phyloP scores from a whole-genome alignment of 2,113 vertebrate species.

The Alaudala cheleensis region DNA sequence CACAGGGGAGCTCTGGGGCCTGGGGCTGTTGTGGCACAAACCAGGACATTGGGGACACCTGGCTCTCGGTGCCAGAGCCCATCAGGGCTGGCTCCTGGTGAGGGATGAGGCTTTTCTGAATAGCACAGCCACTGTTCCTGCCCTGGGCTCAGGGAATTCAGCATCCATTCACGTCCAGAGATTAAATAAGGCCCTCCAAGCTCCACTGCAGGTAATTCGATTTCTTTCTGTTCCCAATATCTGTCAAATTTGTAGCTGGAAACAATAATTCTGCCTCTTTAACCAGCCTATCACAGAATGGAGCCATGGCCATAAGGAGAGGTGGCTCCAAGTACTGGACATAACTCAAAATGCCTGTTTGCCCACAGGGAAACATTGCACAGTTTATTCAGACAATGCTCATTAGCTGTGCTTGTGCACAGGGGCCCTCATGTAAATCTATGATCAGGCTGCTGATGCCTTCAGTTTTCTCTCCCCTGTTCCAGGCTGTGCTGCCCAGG shows the following conservation, averaged over 20 bases:
- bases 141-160: constrained; percentile 9
- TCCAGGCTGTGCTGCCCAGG: no score
- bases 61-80: not conserved
- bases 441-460: not conserved
- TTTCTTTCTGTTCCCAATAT: constrained; percentile 11
- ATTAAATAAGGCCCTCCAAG: not conserved
- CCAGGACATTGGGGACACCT: not conserved
- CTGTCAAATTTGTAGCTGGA: not conserved
- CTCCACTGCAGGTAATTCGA: not conserved
- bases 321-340: not conserved
- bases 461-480: no score
- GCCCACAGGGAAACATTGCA: not conserved
- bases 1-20: not conserved
- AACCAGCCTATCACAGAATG: not conserved
- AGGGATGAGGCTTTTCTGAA: not conserved
- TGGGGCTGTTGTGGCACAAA: not conserved
- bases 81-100: not conserved
- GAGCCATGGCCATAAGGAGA: not conserved
- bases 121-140: not conserved
- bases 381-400: not conserved
- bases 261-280: not conserved
- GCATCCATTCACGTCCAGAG: not conserved
- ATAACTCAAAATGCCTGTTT: not conserved
- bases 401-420: not conserved
- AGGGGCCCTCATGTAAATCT: fast-evolving